Conservation (phyloP, 2,797 vertebrate species). For the Pantherophis vulpinus region DNA sequence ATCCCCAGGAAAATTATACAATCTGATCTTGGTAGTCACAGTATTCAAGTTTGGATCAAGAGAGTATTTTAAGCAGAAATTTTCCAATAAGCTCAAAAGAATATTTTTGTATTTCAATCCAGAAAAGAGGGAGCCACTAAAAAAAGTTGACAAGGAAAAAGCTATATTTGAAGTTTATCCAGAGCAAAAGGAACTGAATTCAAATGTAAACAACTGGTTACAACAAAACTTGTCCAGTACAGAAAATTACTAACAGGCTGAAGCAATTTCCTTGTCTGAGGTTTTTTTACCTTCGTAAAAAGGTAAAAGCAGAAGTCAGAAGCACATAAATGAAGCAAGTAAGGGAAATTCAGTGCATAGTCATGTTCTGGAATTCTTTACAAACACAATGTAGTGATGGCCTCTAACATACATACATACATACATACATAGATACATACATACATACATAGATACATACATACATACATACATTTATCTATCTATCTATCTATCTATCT, state of each 20-base stretch:
- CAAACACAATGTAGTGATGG: background rate
- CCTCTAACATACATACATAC: background rate
- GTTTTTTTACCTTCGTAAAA: background rate
- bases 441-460: no score
- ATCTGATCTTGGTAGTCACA: background rate
- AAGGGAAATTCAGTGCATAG: background rate
- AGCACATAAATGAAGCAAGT: background rate
- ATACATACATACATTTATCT: no score
- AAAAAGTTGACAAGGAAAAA: background rate
- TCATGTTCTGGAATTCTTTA: background rate
- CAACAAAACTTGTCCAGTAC: background rate
- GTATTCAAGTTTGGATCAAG: background rate
- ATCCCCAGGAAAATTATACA: background rate
- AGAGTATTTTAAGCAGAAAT: background rate
- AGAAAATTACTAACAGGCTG: background rate
- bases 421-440: no score
- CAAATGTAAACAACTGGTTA: background rate
- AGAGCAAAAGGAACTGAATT: background rate
- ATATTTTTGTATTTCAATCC: background rate
- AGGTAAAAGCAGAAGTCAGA: background rate
- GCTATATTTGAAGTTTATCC: no score
- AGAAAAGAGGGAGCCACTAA: background rate
- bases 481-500: no score
- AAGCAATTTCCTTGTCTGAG: background rate
- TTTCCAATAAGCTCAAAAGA: background rate